phyloP scores from a whole-genome alignment of 2,888 invertebrate species.

The Metalampra italica region DNA sequence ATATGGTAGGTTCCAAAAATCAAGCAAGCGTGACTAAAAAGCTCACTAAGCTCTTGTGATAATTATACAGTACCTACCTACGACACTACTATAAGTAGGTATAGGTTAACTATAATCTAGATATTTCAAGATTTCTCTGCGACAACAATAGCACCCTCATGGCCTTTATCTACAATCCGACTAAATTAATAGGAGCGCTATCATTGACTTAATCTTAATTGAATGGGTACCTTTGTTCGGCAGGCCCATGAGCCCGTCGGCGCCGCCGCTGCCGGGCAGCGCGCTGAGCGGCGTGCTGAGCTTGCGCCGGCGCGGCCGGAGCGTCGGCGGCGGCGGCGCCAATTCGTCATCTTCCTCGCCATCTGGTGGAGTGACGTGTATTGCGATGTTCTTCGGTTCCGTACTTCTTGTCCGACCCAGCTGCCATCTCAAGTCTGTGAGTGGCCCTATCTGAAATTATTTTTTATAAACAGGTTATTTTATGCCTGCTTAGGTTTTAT shows the following conservation, averaged over 20 bases:
- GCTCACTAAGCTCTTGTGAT: no score
- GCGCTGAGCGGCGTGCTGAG: constrained; percentile 63
- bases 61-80: no score
- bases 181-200: no score
- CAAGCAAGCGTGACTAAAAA: no score
- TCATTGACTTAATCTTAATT: background rate
- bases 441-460: constrained; percentile 62
- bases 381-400: constrained; percentile 58
- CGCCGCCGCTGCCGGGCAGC: constrained; percentile 29
- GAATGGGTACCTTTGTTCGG: constrained; percentile 30
- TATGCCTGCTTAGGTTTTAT: no score
- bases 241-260: constrained; percentile 40
- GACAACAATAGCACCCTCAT: no score
- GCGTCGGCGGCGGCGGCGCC: constrained; percentile 46
- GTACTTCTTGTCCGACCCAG: constrained; percentile 30
- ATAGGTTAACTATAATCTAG: no score
- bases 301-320: constrained; percentile 56
- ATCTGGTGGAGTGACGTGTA: constrained; percentile 71
- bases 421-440: constrained; percentile 58
- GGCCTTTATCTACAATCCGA: no score
- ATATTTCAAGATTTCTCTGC: no score
- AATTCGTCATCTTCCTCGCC: constrained; percentile 60
- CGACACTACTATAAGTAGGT: no score
- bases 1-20: no score
- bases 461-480: background rate